phyloP scores from a whole-genome alignment of 35 echinoderm and acorn worm genomes.

The Nesometra sesokonis region DNA sequence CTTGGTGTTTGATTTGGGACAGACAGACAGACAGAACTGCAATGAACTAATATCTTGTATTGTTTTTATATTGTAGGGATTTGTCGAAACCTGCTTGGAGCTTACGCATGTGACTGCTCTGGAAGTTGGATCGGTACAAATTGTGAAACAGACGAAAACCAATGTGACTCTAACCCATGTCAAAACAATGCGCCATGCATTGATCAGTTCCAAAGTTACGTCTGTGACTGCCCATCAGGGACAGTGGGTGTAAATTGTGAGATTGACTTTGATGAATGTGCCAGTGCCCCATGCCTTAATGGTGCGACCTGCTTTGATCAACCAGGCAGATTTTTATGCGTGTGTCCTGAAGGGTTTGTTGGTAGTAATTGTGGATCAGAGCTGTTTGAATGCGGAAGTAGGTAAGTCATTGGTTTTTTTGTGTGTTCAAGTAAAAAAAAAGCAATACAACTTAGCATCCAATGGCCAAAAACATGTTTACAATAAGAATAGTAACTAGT shows the following conservation, averaged over 20 bases:
- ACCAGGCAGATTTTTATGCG: neutral
- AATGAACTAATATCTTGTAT: neutral
- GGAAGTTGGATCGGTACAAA: slow-evolving; percentile 14
- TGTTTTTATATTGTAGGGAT: neutral
- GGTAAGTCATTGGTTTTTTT: no score
- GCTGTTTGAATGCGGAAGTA: neutral
- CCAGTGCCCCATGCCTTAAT: neutral
- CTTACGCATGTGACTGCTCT: slow-evolving; percentile 5
- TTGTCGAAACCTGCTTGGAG: slow-evolving; percentile 22
- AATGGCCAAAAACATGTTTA: no score
- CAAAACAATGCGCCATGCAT: slow-evolving; percentile 18
- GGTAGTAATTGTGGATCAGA: neutral
- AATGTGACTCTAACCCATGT: slow-evolving; percentile 16
- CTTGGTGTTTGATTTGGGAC: no score
- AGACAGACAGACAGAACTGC: no score
- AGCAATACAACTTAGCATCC: no score
- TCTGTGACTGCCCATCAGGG: neutral
- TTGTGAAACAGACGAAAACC: slow-evolving; percentile 12
- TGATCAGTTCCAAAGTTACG: neutral
- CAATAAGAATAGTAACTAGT: no score
- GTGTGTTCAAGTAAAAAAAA: no score
- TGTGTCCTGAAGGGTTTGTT: neutral
- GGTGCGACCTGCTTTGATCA: neutral
- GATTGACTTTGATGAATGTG: neutral
- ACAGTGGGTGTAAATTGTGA: neutral